Base-by-base conservation (phyloP, 2,113 vertebrate species). In the Shinisaurus crocodilurus region DNA sequence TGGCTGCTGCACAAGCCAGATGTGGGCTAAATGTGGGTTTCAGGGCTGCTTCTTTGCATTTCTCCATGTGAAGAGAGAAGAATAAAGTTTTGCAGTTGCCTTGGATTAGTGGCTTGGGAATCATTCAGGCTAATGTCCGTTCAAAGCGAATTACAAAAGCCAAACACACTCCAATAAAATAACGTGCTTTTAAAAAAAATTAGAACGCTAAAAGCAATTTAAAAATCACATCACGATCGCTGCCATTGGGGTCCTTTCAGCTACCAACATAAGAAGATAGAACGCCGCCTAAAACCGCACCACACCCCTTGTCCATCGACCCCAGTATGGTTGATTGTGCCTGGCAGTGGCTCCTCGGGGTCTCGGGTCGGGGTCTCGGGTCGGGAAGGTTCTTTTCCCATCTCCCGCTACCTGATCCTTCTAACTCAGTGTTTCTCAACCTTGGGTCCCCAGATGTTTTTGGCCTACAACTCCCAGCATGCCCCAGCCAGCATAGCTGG, bases 31-130 rank as follows among this genome's bases (percentile, higher is more conserved):
- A 89, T n/a, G n/a, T n/a, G 91, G 94, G 91, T 83, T 82, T 85
- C 89, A 90, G 74, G 91, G 91, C 93, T 94, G 92, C 86, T 89
- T 74, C 91, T 94, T 75, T 9, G 63, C 88, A 93, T 92, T 94
- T 89, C 92, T 63, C 81, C 92, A 89, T 45, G 83, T 75, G 57
- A 86, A 83, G 75, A 92, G 89, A 74, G 23, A 76, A 65, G 50
- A 40, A 12, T 82, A 72, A 43, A 25, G 69, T 3, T 72, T 10
- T 10, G 27, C 10, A 12, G 1, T n/a, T 72, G 69, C 27, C 43
- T 13, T 48, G 76, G 76, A 48, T 1, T 27, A 48, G 43, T 32
- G 43, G 43, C 20, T 27, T 45, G 20, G 43, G 76, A 23, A 65
- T 25, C 12, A 65, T n/a, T 10, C 1, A 5, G 74, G 16, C 37